These are phyloP conservation scores for Vesta saturnalis DNA, from an alignment of 2,888 invertebrate genomes.

Conservation along the genomic window DNA sequence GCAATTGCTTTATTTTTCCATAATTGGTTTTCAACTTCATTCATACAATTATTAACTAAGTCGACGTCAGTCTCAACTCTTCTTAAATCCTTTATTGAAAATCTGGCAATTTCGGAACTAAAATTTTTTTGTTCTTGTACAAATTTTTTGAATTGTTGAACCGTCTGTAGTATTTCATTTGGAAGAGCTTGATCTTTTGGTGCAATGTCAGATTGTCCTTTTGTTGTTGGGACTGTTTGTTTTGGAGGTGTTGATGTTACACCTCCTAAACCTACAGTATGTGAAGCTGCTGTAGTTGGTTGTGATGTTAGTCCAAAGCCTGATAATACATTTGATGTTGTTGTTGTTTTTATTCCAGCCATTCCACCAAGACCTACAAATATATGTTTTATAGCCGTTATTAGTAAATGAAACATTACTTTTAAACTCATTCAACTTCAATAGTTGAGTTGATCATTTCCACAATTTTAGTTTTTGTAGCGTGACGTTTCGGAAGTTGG, in stretches of 20 bases:
- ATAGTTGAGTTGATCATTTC: too few species aligned
- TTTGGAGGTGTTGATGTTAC: conserved; percentile 66
- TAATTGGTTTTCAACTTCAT: conserved; percentile 70
- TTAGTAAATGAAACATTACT: too few species aligned
- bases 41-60: conserved; percentile 67
- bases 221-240: conserved; percentile 39
- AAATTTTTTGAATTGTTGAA: conserved; percentile 83
- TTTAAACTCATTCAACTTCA: too few species aligned
- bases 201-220: conserved; percentile 63
- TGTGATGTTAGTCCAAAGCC: background rate
- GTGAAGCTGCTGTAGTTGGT: conserved; percentile 55
- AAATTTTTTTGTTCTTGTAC: conserved; percentile 87
- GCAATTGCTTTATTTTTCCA: conserved; percentile 70
- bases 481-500: too few species aligned
- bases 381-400: too few species aligned
- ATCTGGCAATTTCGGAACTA: conserved; percentile 79
- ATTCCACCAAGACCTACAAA: conserved; percentile 3
- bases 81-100: conserved; percentile 70
- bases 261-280: conserved; percentile 74
- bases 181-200: conserved; percentile 76
- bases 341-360: conserved; percentile 15
- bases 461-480: too few species aligned
- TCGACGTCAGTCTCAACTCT: conserved; percentile 73
- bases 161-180: conserved; percentile 79
- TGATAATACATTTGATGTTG: conserved; percentile 34